Evolutionary conservation across 2,113 vertebrate species (phyloP), one percentile per base, ranked within the genome.

Genomic region (Anolis sagrei): DNA sequence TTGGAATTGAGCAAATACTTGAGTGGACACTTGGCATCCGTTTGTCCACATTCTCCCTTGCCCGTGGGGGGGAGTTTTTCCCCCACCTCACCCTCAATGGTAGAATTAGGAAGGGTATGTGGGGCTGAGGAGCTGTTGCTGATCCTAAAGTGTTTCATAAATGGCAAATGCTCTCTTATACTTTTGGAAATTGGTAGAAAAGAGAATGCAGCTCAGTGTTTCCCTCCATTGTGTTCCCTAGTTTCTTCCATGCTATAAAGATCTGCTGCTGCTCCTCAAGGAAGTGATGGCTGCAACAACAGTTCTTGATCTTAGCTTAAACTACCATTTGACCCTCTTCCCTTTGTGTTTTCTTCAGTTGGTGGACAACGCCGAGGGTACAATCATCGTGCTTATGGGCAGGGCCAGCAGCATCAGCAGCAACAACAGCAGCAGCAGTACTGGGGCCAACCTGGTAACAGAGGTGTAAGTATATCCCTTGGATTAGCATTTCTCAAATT

Each of bases 321-420:
- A 86, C 89, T 84, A 0, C 25, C 61, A 66, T 84, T 87, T 93
- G 89, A 94, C 81, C 62, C 69, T 62, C 75, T 29, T 7, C 89
- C 86, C 90, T 92, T 48, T 44, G 69, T 7, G 92, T 90, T 94
- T 84, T 86, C 79, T 90, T 51, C 90, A 95, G 95, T 92, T 81
- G 95, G 94, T 84, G 93, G 91, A 88, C 95, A 95, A 85, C 95
- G 95, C 91, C 94, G 95, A 87, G 94, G 93, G 87, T 95, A 94
- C 89, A 94, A 94, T 92, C 95, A 83, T 84, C 94, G 94, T 79
- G 90, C 90, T 83, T 96, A 94, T 74, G 94, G 94, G 86, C 95
- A 94, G 81, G 70, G 61, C 49, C 79, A 78, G 23, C 64, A 68
- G 64, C 64, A 68, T 4, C 64, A n/a, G 8, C 64, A 68, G 23